Evolutionary conservation across 2,888 invertebrate genomes (phyloP), one percentile per base, ranked within the genome.

Genomic region (Ennomos quercinarius): DNA sequence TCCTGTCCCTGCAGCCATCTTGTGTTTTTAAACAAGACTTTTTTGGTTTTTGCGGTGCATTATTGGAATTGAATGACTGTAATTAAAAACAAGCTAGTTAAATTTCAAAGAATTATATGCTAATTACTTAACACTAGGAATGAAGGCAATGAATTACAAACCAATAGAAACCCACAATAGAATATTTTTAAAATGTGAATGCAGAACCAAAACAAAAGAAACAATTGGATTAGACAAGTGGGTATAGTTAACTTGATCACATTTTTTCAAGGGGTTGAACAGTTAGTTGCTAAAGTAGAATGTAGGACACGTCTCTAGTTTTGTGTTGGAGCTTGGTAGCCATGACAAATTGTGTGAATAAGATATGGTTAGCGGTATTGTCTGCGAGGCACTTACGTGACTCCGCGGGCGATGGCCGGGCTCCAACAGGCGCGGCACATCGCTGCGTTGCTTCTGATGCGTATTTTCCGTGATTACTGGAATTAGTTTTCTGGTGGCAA

Each of bases 391-490:
- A 93, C 94, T 93, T 78, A 94, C 94, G 85, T 94, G 87, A 79
- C 94, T 94, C 74, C 93, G 86, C 86, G 93, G 91, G 84, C 93
- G 87, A 91, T 93, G 83, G 83, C 86, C 83, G 67, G 86, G 84
- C 83, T 92, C 91, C 66, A 81, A 78, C 71, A 86, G 81, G 70
- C 87, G 88, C 71, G 84, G 83, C 77, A 84, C 90, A 86, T 92
- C 87, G 88, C 87, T 86, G 85, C 85, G 83, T 71, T 82, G 84
- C 80, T 91, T 91, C 47, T 85, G 89, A 72, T 89, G 84, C 74
- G 83, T 87, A 84, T 94, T 93, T 93, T 95, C 94, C 93, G 94
- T 94, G 93, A 94, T 94, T 93, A 93, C 88, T 73, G 93, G 93
- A 80, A 94, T 94, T 83, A 90, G 85, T 89, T 82, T 92, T 82